Conservation (phyloP, 2,888 invertebrate genomes). For the Synanthedon andrenaeformis region DNA sequence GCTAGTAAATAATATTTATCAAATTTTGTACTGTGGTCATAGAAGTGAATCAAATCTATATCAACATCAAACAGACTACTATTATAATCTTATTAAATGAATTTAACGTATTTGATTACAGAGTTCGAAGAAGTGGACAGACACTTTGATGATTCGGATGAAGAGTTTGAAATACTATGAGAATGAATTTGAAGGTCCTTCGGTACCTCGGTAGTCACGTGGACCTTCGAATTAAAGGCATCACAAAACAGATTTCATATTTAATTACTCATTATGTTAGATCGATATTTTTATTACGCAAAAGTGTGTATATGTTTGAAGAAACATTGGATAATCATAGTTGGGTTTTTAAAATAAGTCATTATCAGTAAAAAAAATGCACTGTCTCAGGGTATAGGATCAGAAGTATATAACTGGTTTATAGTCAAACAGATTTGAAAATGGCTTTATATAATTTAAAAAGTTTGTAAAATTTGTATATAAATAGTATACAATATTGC, state of each 20-base stretch:
- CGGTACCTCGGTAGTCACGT: too few relatives aligned
- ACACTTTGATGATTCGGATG: slow-evolving; percentile 80
- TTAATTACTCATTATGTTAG: too few relatives aligned
- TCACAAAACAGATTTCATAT: too few relatives aligned
- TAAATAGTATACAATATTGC: not conserved
- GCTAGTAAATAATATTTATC: not conserved
- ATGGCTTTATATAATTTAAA: not conserved
- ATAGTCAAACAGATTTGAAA: not conserved
- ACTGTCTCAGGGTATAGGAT: not conserved
- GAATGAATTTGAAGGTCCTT: slow-evolving; percentile 13
- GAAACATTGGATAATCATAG: too few relatives aligned
- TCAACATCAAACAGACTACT: too few relatives aligned
- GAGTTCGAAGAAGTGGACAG: slow-evolving; percentile 73
- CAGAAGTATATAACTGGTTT: not conserved
- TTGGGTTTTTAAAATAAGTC: too few relatives aligned
- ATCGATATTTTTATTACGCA: too few relatives aligned
- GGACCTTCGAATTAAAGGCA: too few relatives aligned
- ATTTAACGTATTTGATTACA: slow-evolving; percentile 35
- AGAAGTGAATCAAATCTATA: too few relatives aligned
- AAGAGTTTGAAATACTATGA: slow-evolving; percentile 86
- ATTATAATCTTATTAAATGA: not conserved
- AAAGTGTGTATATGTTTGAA: too few relatives aligned
- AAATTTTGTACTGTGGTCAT: too few relatives aligned
- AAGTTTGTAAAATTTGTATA: not conserved
- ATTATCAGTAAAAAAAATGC: not conserved